Evolutionary conservation across 2,797 vertebrate genomes (phyloP), one percentile per base, ranked within the genome.

Genomic region (Tenualosa thibaudeaui): DNA sequence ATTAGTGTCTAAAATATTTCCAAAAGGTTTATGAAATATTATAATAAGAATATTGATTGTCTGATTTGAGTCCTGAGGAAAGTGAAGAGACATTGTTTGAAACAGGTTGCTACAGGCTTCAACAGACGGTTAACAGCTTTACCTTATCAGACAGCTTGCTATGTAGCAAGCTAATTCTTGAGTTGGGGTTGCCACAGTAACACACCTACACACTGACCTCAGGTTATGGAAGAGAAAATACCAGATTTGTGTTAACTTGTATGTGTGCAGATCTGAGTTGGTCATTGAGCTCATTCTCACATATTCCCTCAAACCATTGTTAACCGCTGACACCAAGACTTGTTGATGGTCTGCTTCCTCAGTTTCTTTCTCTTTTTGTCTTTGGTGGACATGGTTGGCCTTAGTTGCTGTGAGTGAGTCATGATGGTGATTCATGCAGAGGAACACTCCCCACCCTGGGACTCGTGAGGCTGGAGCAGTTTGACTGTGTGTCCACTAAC

Each of bases 361-460:
- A 17, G 53, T 54, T 54, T 54, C 17, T 7, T n/a, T 54, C 17
- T 7, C 15, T 19, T 75, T 19, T 26, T 26, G 3, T 75, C 7
- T 43, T 75, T 17, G 68, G 37, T 15, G 9, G 31, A 26, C 13
- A 3, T 75, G 7, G 50, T 37, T 75, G 12, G 9, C 46, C 5
- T 78, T 37, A 22, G 71, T 46, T 22, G 40, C 15, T 40, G 31
- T 51, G 7, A 51, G 7, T 78, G 71, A 78, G 71, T 78, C 71
- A 78, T 22, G 19, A 19, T 78, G 71, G 37, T 78, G 71, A 78
- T 78, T 78, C 71, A 78, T 37, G 40, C 71, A 78, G 40, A 78
- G 37, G 15, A 78, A 78, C 17, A 19, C 71, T 46, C 71, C 19
- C 71, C 40, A 19, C 71, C 40, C 71, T 46, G 40, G 17, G 12